These are phyloP conservation scores for Potamilus streckersoni DNA, from an alignment of 1,140 invertebrate species.

Conservation along the genomic window DNA sequence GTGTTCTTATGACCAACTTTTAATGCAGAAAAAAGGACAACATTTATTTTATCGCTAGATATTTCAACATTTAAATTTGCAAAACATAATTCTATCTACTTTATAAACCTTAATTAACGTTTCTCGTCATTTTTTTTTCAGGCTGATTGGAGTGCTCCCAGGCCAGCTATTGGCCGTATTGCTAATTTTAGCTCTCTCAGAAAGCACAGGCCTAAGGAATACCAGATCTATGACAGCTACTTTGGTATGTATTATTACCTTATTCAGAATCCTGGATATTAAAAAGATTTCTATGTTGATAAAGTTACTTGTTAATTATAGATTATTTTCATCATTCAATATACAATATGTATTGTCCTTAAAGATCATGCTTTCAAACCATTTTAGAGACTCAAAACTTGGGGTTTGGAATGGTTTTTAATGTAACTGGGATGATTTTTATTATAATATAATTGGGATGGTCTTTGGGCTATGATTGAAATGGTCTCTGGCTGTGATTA, in stretches of 20 bases:
- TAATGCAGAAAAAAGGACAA: background rate
- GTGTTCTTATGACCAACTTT: background rate
- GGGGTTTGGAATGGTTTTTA: too few species aligned
- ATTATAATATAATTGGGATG: too few species aligned
- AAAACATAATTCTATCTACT: background rate
- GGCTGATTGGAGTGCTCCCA: slow-evolving; percentile 89
- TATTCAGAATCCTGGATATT: background rate
- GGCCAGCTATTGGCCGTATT: slow-evolving; percentile 93
- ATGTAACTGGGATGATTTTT: too few species aligned
- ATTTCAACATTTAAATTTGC: background rate
- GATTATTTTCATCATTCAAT: too few species aligned
- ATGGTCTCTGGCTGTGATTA: too few species aligned
- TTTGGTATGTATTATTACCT: slow-evolving; percentile 77
- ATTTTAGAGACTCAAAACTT: too few species aligned
- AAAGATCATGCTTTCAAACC: too few species aligned
- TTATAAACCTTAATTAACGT: background rate
- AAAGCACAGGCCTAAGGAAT: slow-evolving; percentile 96
- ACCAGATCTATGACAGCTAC: slow-evolving; percentile 94
- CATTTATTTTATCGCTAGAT: background rate
- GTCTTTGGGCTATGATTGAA: too few species aligned
- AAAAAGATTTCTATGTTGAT: slow-evolving; percentile 5
- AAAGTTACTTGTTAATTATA: background rate
- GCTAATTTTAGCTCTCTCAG: slow-evolving; percentile 98
- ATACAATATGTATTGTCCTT: too few species aligned
- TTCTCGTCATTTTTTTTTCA: slow-evolving; percentile 35